Evolutionary conservation across 2,113 vertebrate genomes (phyloP).

Genomic region (Leptosomus discolor): DNA sequence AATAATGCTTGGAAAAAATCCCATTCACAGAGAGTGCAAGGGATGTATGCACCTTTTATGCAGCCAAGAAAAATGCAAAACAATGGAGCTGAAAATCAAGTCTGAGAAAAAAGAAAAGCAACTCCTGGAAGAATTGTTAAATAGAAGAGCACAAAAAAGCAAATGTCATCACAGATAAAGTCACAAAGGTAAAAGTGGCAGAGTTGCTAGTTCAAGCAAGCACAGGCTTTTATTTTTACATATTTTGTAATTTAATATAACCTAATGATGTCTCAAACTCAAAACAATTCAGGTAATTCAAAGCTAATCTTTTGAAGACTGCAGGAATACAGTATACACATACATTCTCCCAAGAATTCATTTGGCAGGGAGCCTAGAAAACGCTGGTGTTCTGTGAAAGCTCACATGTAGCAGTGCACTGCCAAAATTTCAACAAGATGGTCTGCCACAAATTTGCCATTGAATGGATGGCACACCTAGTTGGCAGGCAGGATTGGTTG

Average conservation of each 20-base stretch:
- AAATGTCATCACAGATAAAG: slow-evolving; percentile 50
- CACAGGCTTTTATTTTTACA: slow-evolving; percentile 55
- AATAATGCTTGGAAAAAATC: not conserved
- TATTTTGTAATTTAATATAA: slow-evolving; percentile 65
- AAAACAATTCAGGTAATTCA: slow-evolving; percentile 63
- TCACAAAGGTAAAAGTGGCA: slow-evolving; percentile 55
- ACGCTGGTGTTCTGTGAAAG: slow-evolving; percentile 37
- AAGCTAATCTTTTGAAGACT: slow-evolving; percentile 54
- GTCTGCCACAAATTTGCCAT: slow-evolving; percentile 40
- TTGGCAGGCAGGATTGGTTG: not conserved
- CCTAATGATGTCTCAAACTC: slow-evolving; percentile 62
- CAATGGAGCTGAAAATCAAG: slow-evolving; percentile 33
- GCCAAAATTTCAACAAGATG: slow-evolving; percentile 54
- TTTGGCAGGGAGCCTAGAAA: slow-evolving; percentile 62
- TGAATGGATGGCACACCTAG: slow-evolving; percentile 38
- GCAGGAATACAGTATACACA: slow-evolving; percentile 22
- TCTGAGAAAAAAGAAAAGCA: slow-evolving; percentile 13
- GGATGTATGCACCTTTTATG: not conserved
- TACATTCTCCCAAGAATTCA: slow-evolving; percentile 22
- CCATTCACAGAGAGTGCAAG: not conserved
- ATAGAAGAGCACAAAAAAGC: slow-evolving; percentile 40
- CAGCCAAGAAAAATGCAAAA: slow-evolving; percentile 35
- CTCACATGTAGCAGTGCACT: not conserved
- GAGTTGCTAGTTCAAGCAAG: slow-evolving; percentile 52
- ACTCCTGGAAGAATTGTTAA: slow-evolving; percentile 47